phyloP scores from a whole-genome alignment of 2,888 invertebrate genomes.

The Dromius quadrimaculatus region DNA sequence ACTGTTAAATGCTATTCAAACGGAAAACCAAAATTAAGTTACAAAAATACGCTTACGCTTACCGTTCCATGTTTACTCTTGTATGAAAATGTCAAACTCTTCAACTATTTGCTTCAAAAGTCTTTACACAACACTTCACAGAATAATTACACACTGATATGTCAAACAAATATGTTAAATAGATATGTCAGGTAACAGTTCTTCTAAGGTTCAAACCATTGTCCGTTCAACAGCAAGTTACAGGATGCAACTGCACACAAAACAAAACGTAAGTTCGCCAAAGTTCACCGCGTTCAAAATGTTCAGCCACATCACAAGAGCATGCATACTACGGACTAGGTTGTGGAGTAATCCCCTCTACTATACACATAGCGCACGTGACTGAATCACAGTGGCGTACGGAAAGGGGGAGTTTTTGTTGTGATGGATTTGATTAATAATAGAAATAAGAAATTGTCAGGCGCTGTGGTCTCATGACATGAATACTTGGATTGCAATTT shows the following conservation, averaged over 20 bases:
- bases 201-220: not conserved
- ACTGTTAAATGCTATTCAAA: no score
- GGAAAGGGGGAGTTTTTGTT: not conserved
- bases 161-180: slow-evolving; percentile 20
- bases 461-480: no score
- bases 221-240: not conserved
- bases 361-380: slow-evolving; percentile 21
- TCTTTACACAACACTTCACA: slow-evolving; percentile 33
- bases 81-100: slow-evolving; percentile 1
- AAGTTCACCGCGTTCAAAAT: slow-evolving; percentile 39
- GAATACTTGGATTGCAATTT: no score
- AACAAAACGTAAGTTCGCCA: slow-evolving; percentile 32
- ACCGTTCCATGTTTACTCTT: slow-evolving; percentile 35
- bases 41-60: no score
- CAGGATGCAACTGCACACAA: slow-evolving; percentile 40
- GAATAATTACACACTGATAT: slow-evolving; percentile 22
- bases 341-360: slow-evolving; percentile 20
- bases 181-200: not conserved
- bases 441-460: no score
- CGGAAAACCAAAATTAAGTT: no score
- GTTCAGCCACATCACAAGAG: slow-evolving; percentile 30
- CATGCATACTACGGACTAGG: slow-evolving; percentile 14
- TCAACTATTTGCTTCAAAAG: not conserved
- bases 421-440: no score
- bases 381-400: slow-evolving; percentile 37